Conservation (phyloP, 2,113 vertebrate species). For the Carassius carassius region DNA sequence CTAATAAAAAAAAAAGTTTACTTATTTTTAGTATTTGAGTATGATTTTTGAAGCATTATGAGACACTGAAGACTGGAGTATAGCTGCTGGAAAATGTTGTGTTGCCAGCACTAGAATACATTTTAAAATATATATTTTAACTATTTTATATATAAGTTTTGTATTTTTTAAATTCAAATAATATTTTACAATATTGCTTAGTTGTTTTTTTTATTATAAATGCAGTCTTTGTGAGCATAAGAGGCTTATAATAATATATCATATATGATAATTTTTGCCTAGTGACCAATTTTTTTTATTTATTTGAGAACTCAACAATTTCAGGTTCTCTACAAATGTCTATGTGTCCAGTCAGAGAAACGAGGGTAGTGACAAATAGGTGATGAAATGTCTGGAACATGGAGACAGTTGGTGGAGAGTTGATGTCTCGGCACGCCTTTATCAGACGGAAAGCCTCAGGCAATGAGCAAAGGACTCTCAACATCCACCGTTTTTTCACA, state of each 20-base stretch:
- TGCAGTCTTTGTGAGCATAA: no score
- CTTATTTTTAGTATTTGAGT: no score
- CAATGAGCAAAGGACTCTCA: slow-evolving; percentile 40
- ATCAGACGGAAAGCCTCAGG: slow-evolving; percentile 39
- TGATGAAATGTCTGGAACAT: background rate
- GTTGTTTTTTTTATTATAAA: no score
- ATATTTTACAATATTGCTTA: background rate
- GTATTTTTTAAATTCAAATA: no score
- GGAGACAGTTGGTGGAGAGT: background rate
- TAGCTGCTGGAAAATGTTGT: no score
- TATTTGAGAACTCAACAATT: background rate
- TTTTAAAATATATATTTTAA: no score
- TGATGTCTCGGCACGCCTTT: background rate
- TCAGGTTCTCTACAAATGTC: background rate
- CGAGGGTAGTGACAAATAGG: background rate
- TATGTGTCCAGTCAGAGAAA: background rate
- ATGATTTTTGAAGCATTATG: no score
- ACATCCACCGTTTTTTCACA: slow-evolving; percentile 9
- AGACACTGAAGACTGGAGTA: no score
- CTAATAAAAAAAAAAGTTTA: no score
- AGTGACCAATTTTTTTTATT: background rate
- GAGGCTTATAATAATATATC: background rate
- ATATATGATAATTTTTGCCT: background rate
- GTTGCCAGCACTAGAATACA: no score
- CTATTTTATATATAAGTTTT: no score